Evolutionary conservation across 2,888 invertebrate species (phyloP).

Genomic region (Tipula unca): DNA sequence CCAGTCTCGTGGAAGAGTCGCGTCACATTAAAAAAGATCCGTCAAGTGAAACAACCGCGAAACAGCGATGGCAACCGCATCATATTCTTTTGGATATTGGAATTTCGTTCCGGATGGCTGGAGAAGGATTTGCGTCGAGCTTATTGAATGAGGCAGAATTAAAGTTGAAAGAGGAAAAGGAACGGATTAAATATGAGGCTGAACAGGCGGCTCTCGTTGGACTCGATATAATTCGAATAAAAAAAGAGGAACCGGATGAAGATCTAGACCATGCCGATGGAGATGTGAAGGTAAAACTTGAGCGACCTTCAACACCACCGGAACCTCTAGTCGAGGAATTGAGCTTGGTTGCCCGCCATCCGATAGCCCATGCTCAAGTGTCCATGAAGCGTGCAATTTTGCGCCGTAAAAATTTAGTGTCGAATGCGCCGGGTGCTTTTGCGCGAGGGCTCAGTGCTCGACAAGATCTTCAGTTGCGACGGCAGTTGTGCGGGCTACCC

Average conservation of each 20-base stretch:
- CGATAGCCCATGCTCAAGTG: conserved; percentile 48
- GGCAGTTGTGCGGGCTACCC: conserved; percentile 61
- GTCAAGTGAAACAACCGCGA: conserved; percentile 43
- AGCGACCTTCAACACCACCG: conserved; percentile 29
- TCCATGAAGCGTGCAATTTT: conserved; percentile 51
- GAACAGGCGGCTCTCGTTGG: not conserved
- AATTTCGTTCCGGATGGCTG: conserved; percentile 69
- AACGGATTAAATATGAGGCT: conserved; percentile 28
- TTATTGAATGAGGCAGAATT: conserved; percentile 38
- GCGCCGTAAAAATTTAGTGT: conserved; percentile 54
- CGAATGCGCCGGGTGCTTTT: conserved; percentile 65
- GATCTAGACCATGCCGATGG: conserved; percentile 19
- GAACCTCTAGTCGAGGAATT: conserved; percentile 33
- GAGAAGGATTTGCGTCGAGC: conserved; percentile 49
- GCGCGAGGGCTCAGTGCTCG: conserved; percentile 72
- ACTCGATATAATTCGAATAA: conserved; percentile 26
- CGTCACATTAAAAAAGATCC: conserved; percentile 31
- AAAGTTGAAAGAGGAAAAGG: conserved; percentile 31
- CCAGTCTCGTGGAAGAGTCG: conserved; percentile 75
- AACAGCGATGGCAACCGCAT: conserved; percentile 73
- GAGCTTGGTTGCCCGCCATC: conserved; percentile 41
- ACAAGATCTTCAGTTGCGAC: conserved; percentile 63
- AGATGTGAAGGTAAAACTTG: conserved; percentile 31
- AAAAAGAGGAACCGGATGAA: conserved; percentile 34
- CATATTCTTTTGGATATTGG: conserved; percentile 73